These are phyloP conservation scores for Ictalurus punctatus DNA, from an alignment of 2,113 vertebrate species.

Conservation along the genomic window DNA sequence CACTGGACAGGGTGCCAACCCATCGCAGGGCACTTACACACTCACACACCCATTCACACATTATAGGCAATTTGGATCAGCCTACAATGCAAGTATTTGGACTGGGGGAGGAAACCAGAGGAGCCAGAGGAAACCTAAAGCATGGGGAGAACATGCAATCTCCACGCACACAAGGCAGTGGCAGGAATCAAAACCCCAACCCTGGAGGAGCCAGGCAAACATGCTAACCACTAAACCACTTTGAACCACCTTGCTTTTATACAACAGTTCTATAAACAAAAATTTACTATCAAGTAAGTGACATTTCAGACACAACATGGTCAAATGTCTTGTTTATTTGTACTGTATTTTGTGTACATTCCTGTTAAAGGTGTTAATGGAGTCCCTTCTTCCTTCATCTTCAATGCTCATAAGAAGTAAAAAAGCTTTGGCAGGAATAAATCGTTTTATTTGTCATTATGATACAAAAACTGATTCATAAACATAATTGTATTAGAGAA, in stretches of 20 bases:
- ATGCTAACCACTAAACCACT: no score
- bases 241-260: background rate
- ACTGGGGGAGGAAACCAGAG: no score
- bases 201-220: no score
- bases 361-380: background rate
- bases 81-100: no score
- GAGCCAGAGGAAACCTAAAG: no score
- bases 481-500: background rate
- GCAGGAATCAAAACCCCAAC: no score
- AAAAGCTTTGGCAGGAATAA: background rate
- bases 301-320: background rate
- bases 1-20: no score
- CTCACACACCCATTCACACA: no score
- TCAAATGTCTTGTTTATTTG: background rate
- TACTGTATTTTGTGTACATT: background rate
- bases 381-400: background rate
- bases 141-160: no score
- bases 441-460: background rate
- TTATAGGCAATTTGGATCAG: no score
- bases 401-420: background rate
- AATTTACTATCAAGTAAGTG: background rate
- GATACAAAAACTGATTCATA: background rate
- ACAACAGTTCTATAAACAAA: background rate
- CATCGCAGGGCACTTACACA: no score
- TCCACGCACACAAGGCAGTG: no score